These are phyloP conservation scores for Macropus fuliginosus DNA, from an alignment of 2,797 vertebrate species.

Conservation along the genomic window DNA sequence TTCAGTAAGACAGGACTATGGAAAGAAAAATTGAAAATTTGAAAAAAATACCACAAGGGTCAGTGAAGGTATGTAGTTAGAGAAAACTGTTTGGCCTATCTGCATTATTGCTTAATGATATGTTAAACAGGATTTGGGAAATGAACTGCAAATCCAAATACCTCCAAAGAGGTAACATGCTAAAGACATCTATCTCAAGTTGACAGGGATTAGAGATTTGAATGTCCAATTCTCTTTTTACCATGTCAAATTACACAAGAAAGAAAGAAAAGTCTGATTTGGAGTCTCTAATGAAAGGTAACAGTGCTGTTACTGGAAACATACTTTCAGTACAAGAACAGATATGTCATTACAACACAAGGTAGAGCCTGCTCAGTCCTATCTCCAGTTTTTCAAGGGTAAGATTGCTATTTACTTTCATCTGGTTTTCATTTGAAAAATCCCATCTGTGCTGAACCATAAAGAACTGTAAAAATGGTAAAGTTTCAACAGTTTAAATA, in stretches of 20 bases:
- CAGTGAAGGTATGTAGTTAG: conserved; percentile 71
- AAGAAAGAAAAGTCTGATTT: conserved; percentile 75
- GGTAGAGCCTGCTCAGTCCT: conserved; percentile 66
- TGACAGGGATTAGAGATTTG: conserved; percentile 70
- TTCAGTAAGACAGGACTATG: conserved; percentile 62
- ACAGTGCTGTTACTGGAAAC: conserved; percentile 79
- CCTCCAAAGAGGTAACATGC: conserved; percentile 62
- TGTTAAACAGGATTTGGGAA: conserved; percentile 79
- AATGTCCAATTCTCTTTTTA: conserved; percentile 67
- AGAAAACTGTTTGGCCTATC: conserved; percentile 73
- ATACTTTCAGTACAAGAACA: conserved; percentile 64
- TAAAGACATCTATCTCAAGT: conserved; percentile 67
- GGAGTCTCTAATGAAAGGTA: conserved; percentile 77
- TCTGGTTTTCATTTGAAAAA: conserved; percentile 83
- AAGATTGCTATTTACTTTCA: conserved; percentile 78
- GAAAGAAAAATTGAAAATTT: conserved; percentile 67
- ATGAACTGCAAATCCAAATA: conserved; percentile 75
- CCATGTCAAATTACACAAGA: conserved; percentile 65
- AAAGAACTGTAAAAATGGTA: conserved; percentile 81
- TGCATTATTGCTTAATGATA: conserved; percentile 80
- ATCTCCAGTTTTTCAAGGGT: conserved; percentile 72
- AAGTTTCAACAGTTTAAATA: conserved; percentile 82
- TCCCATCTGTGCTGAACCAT: conserved; percentile 75
- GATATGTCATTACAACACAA: conserved; percentile 67
- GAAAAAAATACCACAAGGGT: conserved; percentile 76